A percentile compares a stretch with the other conserved stretches of the same genome.
phyloP scores from a whole-genome alignment of 2,888 invertebrate species.

The Polia nebulosa region DNA sequence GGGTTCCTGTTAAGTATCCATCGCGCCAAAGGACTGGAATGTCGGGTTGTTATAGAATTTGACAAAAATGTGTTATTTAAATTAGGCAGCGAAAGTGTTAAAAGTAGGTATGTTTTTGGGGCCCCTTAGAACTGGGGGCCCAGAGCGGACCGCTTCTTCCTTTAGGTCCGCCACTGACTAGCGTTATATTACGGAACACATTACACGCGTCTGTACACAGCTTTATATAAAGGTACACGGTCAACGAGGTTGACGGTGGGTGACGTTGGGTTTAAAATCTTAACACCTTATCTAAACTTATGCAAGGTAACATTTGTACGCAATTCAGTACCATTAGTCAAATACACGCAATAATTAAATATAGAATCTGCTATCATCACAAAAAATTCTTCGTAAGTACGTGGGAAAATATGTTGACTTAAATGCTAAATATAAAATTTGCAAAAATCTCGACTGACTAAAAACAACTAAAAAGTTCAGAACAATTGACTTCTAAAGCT shows the following conservation, averaged over 20 bases:
- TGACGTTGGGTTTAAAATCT: not conserved
- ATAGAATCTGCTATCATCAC: conserved; percentile 9
- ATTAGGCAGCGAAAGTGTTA: no score
- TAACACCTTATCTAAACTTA: not conserved
- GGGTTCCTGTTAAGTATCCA: no score
- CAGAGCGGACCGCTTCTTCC: not conserved
- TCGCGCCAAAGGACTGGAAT: no score
- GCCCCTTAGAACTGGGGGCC: no score
- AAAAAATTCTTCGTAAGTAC: conserved; percentile 12
- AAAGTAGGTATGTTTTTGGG: no score
- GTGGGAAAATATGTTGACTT: not conserved
- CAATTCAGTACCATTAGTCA: not conserved
- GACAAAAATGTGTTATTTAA: no score
- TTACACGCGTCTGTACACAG: not conserved
- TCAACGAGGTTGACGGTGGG: not conserved
- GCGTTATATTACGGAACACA: not conserved
- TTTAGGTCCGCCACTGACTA: not conserved
- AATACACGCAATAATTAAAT: conserved; percentile 9
- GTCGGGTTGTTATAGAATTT: no score
- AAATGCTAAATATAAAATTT: not conserved
- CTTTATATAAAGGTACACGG: not conserved
- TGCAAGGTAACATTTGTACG: not conserved
- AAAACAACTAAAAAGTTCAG: no score
- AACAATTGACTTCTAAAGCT: no score
- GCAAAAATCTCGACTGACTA: no score